Evolutionary conservation across 2,797 vertebrate species (phyloP).

Genomic region (Botia almorhae): DNA sequence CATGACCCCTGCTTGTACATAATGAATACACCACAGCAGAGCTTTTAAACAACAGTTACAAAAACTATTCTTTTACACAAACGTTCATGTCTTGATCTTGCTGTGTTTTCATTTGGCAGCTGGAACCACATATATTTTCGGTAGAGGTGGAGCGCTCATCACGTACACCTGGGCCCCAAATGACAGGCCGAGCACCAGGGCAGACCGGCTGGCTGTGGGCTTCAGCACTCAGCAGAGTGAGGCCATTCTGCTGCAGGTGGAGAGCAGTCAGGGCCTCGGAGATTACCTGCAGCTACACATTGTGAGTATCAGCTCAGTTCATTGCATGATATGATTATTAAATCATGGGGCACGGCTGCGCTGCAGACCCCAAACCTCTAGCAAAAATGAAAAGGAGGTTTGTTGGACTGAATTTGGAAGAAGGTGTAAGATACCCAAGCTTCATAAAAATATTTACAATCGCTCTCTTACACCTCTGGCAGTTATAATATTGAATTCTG

Average conservation of each 20-base stretch:
- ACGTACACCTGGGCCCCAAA: conserved; percentile 97
- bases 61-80: conserved; percentile 5
- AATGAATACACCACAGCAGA: background rate
- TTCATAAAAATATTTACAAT: too few relatives aligned
- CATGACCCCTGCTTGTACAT: conserved; percentile 20
- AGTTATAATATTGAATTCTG: too few relatives aligned
- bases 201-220: conserved; percentile 93
- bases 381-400: too few relatives aligned
- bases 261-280: conserved; percentile 91
- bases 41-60: too few relatives aligned
- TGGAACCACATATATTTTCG: conserved; percentile 95
- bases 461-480: too few relatives aligned
- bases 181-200: conserved; percentile 92
- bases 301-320: conserved; percentile 75
- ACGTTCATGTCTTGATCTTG: conserved; percentile 23
- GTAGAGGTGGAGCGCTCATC: conserved; percentile 92
- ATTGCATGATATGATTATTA: background rate
- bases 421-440: too few relatives aligned
- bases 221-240: conserved; percentile 93
- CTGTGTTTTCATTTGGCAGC: conserved; percentile 72
- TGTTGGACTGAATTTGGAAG: too few relatives aligned
- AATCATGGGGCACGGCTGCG: too few relatives aligned
- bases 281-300: conserved; percentile 95
- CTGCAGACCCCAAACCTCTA: too few relatives aligned
- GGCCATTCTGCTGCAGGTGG: conserved; percentile 91